A percentile compares a stretch with the other conserved stretches of the same genome.
Conservation (phyloP, 2,888 invertebrate genomes). For the Drosophila fulvimacula region DNA sequence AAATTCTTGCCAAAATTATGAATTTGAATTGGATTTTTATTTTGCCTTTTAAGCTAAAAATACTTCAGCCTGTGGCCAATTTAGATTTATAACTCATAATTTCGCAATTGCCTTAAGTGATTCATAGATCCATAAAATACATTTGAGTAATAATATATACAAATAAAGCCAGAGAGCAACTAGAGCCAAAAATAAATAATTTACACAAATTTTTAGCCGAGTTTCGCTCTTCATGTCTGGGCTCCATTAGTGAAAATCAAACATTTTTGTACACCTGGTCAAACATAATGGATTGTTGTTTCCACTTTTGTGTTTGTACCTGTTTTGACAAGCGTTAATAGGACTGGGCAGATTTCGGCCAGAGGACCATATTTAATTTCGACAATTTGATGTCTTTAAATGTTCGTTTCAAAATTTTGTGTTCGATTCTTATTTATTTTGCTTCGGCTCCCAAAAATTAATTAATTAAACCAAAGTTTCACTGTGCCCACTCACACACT, state of each 20-base stretch:
- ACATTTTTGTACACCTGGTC: conserved; percentile 16
- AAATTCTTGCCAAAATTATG: background rate
- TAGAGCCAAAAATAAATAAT: conserved; percentile 1
- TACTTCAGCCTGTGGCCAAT: background rate
- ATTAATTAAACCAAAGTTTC: conserved; percentile 64
- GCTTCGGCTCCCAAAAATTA: conserved; percentile 68
- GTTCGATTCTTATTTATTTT: conserved; percentile 65
- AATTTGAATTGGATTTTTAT: background rate
- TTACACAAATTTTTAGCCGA: background rate
- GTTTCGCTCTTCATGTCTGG: background rate
- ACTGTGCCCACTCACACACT: conserved; percentile 20
- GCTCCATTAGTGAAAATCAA: background rate
- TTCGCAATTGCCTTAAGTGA: background rate
- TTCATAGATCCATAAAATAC: conserved; percentile 1
- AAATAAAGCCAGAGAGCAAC: background rate
- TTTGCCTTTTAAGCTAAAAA: background rate
- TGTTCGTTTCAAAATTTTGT: conserved; percentile 39
- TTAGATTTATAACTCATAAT: conserved; percentile 4
- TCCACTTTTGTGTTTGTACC: conserved; percentile 13
- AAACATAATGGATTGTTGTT: conserved; percentile 4
- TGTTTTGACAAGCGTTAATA: conserved; percentile 18
- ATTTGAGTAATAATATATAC: conserved; percentile 1
- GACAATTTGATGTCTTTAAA: conserved; percentile 29
- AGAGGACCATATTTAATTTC: conserved; percentile 33
- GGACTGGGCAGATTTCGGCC: background rate